Evolutionary conservation across 2,797 vertebrate species (phyloP), one percentile per base, ranked within the genome.

Genomic region (Hafferia zeledoni): DNA sequence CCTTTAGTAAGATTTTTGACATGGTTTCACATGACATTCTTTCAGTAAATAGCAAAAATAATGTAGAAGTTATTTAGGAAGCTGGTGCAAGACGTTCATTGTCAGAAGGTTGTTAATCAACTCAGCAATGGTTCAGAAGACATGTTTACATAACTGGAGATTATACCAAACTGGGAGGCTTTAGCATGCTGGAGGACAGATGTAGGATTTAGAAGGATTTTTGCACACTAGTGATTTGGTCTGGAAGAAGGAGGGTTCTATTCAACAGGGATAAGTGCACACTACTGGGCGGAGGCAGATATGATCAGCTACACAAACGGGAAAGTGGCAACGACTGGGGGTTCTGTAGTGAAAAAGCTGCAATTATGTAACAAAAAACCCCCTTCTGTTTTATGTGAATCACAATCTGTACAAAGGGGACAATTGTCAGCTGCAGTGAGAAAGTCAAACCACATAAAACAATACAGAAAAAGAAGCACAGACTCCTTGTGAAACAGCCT

Each of bases 151-250:
- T 78, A 86, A 75, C 72, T 57, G 22, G 53, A 59, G 85, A 70
- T 94, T 72, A 77, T 80, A 89, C 52, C 39, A 78, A 69, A 81
- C 31, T 10, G 37, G 13, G 69, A 71, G 46, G 33, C 53, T 75
- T 85, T 68, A 64, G 83, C 49, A 31, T 43, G 33, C 47, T 85
- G 61, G 37, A 59, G 53, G 69, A 86, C 76, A 91, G 80, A 78
- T 64, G 44, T 33, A 63, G 15, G 33, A 82, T 90, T 93, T 86
- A 74, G 70, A 75, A 75, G 59, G 59, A 85, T 91, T 94, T 93
- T 82, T 2, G 17, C 70, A 79, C 64, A 25, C 23, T 46, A 27
- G 52, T 84, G 47, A 57, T 35, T 37, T 39, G 37, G 18, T 74
- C 74, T 93, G 78, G 69, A 37, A 75, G 78, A 71, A 56, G 30